These are phyloP conservation scores for Protophormia terraenovae DNA, from an alignment of 2,888 invertebrate species.

Conservation along the genomic window DNA sequence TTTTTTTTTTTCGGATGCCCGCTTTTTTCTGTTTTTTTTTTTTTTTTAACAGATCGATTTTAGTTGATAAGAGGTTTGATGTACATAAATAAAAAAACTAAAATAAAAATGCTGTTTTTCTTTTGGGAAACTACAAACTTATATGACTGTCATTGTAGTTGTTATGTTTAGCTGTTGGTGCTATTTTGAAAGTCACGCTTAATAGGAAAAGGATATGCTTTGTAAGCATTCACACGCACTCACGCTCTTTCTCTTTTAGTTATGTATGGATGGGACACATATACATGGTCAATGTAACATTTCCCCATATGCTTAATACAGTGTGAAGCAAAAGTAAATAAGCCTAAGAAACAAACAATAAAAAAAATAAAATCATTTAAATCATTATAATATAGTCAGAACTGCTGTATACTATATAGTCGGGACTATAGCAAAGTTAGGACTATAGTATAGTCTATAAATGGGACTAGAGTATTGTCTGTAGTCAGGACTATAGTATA, in stretches of 20 bases:
- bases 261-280: neutral
- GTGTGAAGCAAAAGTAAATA: neutral
- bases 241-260: neutral
- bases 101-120: slow-evolving; percentile 3
- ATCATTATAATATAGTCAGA: too few relatives aligned
- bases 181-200: slow-evolving; percentile 59
- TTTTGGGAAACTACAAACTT: neutral
- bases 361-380: too few relatives aligned
- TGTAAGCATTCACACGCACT: slow-evolving; percentile 36
- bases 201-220: slow-evolving; percentile 37
- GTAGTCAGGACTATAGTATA: too few relatives aligned
- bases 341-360: neutral
- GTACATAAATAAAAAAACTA: slow-evolving; percentile 19
- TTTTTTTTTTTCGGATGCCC: neutral
- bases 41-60: slow-evolving; percentile 51
- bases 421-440: too few relatives aligned
- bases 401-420: too few relatives aligned
- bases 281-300: neutral
- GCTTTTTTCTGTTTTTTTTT: too few relatives aligned
- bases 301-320: neutral
- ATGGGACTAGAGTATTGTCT: too few relatives aligned
- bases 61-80: slow-evolving; percentile 46
- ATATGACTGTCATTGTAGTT: slow-evolving; percentile 12
- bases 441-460: too few relatives aligned
- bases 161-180: neutral